phyloP scores from a whole-genome alignment of 2,888 invertebrate genomes.

The Nomada goodeniana region DNA sequence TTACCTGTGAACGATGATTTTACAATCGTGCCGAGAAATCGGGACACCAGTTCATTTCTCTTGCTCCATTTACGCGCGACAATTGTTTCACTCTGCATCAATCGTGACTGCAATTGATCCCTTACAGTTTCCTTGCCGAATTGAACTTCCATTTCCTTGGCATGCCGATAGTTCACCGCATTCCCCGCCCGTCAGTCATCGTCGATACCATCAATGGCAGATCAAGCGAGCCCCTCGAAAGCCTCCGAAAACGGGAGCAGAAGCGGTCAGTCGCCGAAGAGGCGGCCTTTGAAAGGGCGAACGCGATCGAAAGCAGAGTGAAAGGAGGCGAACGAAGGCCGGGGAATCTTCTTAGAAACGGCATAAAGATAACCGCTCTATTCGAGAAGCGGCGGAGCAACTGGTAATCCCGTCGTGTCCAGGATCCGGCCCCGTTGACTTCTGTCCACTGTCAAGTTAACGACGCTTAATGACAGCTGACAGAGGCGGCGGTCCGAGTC shows the following conservation, averaged over 20 bases:
- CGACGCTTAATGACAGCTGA: slow-evolving; percentile 72
- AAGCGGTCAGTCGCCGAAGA: background rate
- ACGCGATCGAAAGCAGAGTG: slow-evolving; percentile 15
- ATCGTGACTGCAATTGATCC: background rate
- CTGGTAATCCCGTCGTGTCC: slow-evolving; percentile 59
- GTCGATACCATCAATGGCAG: background rate
- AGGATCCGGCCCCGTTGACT: slow-evolving; percentile 61
- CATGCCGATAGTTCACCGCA: background rate
- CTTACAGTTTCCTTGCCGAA: no score
- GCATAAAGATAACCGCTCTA: slow-evolving; percentile 74
- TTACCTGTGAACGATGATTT: no score
- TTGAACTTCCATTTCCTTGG: no score
- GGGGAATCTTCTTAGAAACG: slow-evolving; percentile 68
- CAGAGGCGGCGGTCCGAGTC: slow-evolving; percentile 55
- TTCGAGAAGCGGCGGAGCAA: slow-evolving; percentile 48
- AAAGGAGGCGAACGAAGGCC: slow-evolving; percentile 25
- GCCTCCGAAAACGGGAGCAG: slow-evolving; percentile 10
- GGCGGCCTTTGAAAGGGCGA: slow-evolving; percentile 29
- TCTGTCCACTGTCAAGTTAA: slow-evolving; percentile 73
- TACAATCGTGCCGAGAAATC: no score
- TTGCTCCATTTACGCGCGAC: no score
- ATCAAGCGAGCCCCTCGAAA: background rate
- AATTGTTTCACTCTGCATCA: background rate
- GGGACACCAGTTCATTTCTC: no score
- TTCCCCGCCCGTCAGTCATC: background rate